Conservation (phyloP, 2,113 vertebrate species). For the Poecile atricapillus region DNA sequence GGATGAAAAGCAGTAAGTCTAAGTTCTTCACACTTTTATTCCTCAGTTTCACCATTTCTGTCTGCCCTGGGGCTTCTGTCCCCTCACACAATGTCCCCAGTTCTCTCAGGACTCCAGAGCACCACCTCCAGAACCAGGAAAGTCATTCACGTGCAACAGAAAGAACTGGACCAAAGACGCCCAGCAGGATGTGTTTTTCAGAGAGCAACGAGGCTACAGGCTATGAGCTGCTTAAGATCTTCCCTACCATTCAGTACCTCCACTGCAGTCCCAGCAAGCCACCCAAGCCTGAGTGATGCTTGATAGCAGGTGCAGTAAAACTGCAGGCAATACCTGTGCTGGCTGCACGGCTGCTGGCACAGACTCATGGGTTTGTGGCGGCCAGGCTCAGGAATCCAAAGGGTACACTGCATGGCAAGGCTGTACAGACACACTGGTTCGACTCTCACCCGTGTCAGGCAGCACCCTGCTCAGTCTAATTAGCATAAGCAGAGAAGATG, state of each 20-base stretch:
- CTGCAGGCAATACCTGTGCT: background rate
- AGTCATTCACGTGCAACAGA: background rate
- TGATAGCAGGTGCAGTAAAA: background rate
- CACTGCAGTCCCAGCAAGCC: background rate
- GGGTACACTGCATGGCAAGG: background rate
- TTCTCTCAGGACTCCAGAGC: background rate
- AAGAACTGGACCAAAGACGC: background rate
- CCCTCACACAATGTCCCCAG: accelerated
- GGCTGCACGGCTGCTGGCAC: background rate
- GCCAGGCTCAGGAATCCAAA: background rate
- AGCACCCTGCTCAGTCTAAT: slow-evolving; percentile 18
- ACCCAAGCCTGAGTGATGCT: background rate
- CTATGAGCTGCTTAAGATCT: background rate
- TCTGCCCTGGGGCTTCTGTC: background rate
- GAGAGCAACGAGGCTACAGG: background rate
- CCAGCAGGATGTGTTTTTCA: background rate
- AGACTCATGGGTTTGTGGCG: background rate
- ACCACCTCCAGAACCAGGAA: background rate
- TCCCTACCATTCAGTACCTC: background rate
- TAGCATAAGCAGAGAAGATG: slow-evolving; percentile 6
- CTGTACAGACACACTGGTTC: background rate
- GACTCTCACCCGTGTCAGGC: background rate
- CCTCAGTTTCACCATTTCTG: background rate
- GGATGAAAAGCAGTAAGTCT: background rate
- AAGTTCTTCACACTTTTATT: background rate